Base-by-base conservation (phyloP, 2,113 vertebrate genomes). In the Cyprinus carpio region DNA sequence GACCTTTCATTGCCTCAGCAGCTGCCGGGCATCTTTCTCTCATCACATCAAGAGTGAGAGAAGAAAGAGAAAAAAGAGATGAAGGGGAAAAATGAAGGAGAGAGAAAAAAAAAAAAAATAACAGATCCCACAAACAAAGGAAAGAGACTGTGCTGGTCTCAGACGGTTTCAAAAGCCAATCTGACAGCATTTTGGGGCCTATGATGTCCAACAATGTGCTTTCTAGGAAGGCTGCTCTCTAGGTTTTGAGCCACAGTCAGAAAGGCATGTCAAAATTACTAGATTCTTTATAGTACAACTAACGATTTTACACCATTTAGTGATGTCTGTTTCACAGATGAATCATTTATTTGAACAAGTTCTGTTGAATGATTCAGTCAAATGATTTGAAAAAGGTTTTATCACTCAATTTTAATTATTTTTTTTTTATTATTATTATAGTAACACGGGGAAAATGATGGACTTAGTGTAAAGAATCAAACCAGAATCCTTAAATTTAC, bases 1-100 rank as follows among this genome's bases (percentile, higher is more conserved):
- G 95, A 96, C 95, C 95, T 96, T 95, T 94, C 87, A 85, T 89
- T 91, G 90, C 78, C 87, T 85, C 29, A 49, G 83, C 92, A 91
- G 75, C 92, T 95, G 93, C 92, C 92, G 88, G 81, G 84, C 88
- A 91, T 90, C 92, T 91, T 93, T 91, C 92, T 88, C 93, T 91
- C 93, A 91, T 94, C 92, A 93, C 87, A 86, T 90, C 86, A 89
- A 93, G 40, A 58, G 87, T 71, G 9, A 11, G 64, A 82, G 4
- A 75, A 20, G 29, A 6, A 16, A 43, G 23, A 67, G 81, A 3
- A 34, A 12, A 0, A 31, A 60, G 62, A 69, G 54, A 69, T 34
- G 56, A 18, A 62, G 83, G 49, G 62, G 4, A 3, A 76, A 23
- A 75, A 4, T 27, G 29, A 46, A 27, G 34, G 60, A 84, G 43